A percentile compares a stretch with the other conserved stretches of the same genome.
phyloP scores from a whole-genome alignment of 2,113 vertebrate genomes.

The Hippopotamus amphibius region DNA sequence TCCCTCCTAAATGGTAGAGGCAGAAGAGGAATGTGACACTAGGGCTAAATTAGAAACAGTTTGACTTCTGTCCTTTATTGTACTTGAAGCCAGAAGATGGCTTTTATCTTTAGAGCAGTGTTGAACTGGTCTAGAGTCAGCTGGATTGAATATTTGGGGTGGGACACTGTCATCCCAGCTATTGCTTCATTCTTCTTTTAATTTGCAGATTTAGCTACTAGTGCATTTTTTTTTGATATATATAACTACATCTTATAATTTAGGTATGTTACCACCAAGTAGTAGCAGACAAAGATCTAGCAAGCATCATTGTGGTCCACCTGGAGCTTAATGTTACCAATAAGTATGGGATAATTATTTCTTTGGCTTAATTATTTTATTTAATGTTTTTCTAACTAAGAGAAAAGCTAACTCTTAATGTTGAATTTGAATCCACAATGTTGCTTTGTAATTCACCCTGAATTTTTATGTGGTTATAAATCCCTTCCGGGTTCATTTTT shows the following conservation, averaged over 20 bases:
- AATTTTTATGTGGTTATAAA: neutral
- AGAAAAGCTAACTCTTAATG: slow-evolving; percentile 6
- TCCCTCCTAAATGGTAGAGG: neutral
- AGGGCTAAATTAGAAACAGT: neutral
- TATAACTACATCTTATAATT: neutral
- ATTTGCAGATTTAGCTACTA: neutral
- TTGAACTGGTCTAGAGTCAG: neutral
- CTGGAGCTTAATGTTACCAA: neutral
- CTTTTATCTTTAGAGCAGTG: neutral
- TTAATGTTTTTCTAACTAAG: neutral
- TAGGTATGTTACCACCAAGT: slow-evolving; percentile 3
- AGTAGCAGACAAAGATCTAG: neutral
- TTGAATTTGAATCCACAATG: neutral
- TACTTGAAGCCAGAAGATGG: neutral
- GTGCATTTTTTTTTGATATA: neutral
- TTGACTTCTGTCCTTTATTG: neutral
- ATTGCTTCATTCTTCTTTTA: neutral
- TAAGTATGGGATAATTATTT: neutral
- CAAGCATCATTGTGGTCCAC: neutral
- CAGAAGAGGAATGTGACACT: neutral
- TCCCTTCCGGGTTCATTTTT: neutral
- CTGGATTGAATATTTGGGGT: neutral
- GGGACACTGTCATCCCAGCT: neutral
- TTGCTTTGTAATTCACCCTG: slow-evolving; percentile 36
- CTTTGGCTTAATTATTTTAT: slow-evolving; percentile 50